Evolutionary conservation across 2,113 vertebrate species (phyloP).

Genomic region (Syrmaticus mikado): DNA sequence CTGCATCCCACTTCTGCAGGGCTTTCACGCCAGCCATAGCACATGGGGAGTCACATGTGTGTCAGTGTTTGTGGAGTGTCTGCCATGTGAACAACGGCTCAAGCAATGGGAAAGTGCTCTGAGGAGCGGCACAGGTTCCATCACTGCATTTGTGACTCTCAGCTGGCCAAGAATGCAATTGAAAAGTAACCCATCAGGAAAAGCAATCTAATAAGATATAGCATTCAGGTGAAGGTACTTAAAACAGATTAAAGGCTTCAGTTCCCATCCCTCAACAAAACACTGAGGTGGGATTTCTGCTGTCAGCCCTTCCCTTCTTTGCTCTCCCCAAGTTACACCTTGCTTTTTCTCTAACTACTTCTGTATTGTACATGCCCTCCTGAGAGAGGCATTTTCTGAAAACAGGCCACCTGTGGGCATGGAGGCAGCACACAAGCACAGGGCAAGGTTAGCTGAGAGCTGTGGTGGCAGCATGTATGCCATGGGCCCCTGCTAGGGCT

Average conservation of each 20-base stretch:
- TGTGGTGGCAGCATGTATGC: background rate
- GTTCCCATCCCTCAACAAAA: background rate
- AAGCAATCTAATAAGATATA: background rate
- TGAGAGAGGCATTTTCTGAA: background rate
- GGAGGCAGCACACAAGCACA: background rate
- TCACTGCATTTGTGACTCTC: background rate
- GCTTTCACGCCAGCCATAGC: background rate
- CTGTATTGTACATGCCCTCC: background rate
- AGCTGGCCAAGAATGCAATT: background rate
- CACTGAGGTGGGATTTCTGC: background rate
- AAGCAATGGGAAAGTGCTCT: background rate
- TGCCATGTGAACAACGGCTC: fast-evolving
- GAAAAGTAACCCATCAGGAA: background rate
- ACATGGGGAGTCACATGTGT: background rate
- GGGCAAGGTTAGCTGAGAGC: background rate
- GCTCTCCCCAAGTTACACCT: background rate
- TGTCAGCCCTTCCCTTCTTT: background rate
- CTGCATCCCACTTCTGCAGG: background rate
- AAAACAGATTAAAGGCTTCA: background rate
- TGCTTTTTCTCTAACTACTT: background rate
- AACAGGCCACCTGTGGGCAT: background rate
- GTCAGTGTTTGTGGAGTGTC: background rate
- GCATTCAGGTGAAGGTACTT: background rate
- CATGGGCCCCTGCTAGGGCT: background rate
- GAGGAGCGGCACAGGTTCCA: background rate